A percentile compares a stretch with the other conserved stretches of the same genome.
Conservation (phyloP, 1,140 invertebrate species). For the Ganaspis sp. region DNA sequence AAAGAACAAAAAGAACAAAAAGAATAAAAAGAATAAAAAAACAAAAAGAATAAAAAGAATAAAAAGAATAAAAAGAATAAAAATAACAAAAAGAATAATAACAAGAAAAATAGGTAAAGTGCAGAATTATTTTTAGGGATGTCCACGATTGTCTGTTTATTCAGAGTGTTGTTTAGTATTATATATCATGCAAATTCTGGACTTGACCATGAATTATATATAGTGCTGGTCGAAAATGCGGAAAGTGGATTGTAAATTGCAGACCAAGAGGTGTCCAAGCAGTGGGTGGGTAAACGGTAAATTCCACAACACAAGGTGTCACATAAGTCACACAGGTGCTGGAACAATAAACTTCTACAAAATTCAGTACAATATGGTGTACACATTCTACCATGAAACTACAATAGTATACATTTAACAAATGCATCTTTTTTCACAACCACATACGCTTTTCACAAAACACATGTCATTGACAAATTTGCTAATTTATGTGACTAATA, state of each 20-base stretch:
- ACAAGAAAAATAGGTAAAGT: too few relatives aligned
- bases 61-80: too few relatives aligned
- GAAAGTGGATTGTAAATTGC: conserved; percentile 5
- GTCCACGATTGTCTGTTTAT: too few relatives aligned
- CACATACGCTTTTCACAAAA: neutral
- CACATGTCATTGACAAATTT: neutral
- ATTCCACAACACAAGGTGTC: neutral
- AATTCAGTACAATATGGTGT: neutral
- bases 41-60: too few relatives aligned
- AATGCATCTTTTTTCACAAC: neutral
- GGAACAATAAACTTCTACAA: neutral
- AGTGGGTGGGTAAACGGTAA: neutral
- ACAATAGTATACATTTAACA: neutral
- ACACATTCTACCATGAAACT: neutral
- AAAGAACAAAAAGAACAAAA: too few relatives aligned
- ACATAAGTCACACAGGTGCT: neutral
- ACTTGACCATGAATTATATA: neutral
- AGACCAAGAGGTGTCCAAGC: neutral
- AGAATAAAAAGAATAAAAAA: too few relatives aligned
- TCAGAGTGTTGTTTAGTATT: too few relatives aligned
- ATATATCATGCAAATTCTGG: too few relatives aligned
- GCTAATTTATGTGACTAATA: neutral
- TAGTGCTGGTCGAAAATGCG: neutral
- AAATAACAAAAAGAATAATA: too few relatives aligned
- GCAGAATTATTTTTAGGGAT: too few relatives aligned